A percentile compares a stretch with the other conserved stretches of the same genome.
Conservation (phyloP, 1,140 invertebrate species). For the Listronotus bonariensis region DNA sequence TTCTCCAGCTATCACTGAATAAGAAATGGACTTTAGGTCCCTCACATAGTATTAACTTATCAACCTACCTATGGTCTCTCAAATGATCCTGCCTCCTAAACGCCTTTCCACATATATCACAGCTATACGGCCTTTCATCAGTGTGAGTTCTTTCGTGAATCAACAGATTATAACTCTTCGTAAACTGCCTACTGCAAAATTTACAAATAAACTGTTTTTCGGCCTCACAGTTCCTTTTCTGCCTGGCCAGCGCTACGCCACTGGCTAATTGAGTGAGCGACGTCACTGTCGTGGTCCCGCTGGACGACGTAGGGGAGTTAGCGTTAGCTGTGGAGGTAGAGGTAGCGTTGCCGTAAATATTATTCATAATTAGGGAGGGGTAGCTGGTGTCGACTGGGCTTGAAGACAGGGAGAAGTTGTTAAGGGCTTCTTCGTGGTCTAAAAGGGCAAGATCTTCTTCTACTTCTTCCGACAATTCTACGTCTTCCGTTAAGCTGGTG, state of each 20-base stretch:
- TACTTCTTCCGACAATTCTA: constrained; percentile 65
- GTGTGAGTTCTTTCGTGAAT: constrained; percentile 96
- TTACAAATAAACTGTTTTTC: constrained; percentile 97
- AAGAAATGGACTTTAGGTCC: too few species aligned
- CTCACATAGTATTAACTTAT: background rate
- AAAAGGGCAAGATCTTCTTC: constrained; percentile 65
- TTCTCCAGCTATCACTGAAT: too few species aligned
- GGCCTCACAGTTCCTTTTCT: constrained; percentile 67
- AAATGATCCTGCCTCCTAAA: constrained; percentile 94
- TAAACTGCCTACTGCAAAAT: constrained; percentile 92
- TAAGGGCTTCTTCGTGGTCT: constrained; percentile 61
- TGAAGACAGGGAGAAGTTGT: constrained; percentile 56
- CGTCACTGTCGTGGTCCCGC: constrained; percentile 39
- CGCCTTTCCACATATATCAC: constrained; percentile 94
- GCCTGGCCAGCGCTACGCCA: constrained; percentile 44
- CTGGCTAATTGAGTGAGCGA: constrained; percentile 39
- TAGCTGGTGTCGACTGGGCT: constrained; percentile 63
- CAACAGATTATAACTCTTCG: constrained; percentile 94
- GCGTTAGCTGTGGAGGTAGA: constrained; percentile 48
- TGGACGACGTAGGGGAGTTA: constrained; percentile 37
- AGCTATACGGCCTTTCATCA: constrained; percentile 92
- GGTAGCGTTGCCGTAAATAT: constrained; percentile 61
- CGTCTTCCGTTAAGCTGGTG: constrained; percentile 60
- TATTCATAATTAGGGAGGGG: constrained; percentile 64
- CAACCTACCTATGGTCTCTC: constrained; percentile 80